phyloP scores from a whole-genome alignment of 30 jellyfish, hydroid and myxozoan species.

The Hydractinia symbiolongicarpus region DNA sequence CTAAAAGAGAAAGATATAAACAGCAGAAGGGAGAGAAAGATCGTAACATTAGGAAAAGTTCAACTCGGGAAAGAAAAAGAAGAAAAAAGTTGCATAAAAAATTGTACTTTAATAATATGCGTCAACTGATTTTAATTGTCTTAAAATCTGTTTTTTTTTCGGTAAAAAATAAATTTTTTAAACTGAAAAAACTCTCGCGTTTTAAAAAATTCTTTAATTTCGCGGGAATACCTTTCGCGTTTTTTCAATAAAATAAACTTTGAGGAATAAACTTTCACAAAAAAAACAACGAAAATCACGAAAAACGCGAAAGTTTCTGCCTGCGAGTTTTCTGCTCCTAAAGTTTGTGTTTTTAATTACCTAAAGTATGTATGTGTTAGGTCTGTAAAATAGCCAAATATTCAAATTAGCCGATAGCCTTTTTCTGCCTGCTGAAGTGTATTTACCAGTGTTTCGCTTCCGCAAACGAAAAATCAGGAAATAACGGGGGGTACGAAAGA shows the following conservation, averaged over 20 bases:
- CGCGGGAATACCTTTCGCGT: slow-evolving; percentile 13
- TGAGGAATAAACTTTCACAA: slow-evolving; percentile 4
- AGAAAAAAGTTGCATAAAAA: neutral
- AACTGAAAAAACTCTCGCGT: neutral
- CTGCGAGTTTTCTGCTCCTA: neutral
- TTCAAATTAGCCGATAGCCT: too few species aligned
- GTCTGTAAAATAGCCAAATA: too few species aligned
- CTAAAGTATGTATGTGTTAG: too few species aligned
- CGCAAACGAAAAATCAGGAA: too few species aligned
- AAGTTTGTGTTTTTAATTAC: too few species aligned
- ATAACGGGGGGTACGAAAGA: too few species aligned
- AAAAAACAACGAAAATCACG: neutral
- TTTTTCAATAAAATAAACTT: slow-evolving; percentile 1
- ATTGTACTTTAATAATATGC: slow-evolving; percentile 7
- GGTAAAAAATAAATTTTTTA: neutral
- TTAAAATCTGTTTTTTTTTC: neutral
- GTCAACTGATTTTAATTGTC: neutral
- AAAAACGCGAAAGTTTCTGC: slow-evolving; percentile 8
- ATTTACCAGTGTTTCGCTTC: too few species aligned
- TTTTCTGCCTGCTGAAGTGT: too few species aligned
- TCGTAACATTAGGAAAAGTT: neutral
- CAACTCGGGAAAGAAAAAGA: slow-evolving; percentile 1
- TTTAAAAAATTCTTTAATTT: slow-evolving; percentile 1
- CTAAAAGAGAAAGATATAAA: neutral
- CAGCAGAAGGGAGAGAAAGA: neutral